Evolutionary conservation across 2,888 invertebrate species (phyloP).

Genomic region (Nomada ruficornis): DNA sequence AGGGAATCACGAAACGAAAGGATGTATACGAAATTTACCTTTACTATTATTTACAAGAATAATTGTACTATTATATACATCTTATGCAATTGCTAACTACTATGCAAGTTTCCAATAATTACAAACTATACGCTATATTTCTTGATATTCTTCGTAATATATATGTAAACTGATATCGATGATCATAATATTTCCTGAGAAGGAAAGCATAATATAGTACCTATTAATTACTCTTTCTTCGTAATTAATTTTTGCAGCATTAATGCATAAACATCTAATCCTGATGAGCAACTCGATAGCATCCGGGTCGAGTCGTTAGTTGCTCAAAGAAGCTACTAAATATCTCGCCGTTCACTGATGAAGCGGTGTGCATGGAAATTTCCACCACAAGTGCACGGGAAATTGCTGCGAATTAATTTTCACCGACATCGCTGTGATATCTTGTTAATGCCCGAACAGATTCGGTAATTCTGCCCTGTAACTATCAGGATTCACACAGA

Average conservation of each 20-base stretch:
- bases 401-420: conserved; percentile 47
- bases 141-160: too few species aligned
- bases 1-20: neutral
- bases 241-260: too few species aligned
- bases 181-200: too few species aligned
- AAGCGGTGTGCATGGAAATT: conserved; percentile 11
- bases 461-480: conserved; percentile 33
- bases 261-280: neutral
- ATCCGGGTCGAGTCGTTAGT: neutral
- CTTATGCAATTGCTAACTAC: too few species aligned
- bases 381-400: conserved; percentile 2
- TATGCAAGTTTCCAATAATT: too few species aligned
- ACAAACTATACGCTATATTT: too few species aligned
- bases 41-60: neutral
- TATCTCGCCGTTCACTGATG: neutral
- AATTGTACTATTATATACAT: too few species aligned
- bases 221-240: too few species aligned
- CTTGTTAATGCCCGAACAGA: conserved; percentile 44
- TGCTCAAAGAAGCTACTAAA: conserved; percentile 4
- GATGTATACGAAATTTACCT: neutral
- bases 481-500: conserved; percentile 31
- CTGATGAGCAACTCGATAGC: neutral
- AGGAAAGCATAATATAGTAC: too few species aligned
- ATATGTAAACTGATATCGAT: too few species aligned
- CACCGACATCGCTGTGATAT: conserved; percentile 23